These are phyloP conservation scores for Drosophila equinoxialis DNA, from an alignment of 1,140 invertebrate species.

Conservation along the genomic window DNA sequence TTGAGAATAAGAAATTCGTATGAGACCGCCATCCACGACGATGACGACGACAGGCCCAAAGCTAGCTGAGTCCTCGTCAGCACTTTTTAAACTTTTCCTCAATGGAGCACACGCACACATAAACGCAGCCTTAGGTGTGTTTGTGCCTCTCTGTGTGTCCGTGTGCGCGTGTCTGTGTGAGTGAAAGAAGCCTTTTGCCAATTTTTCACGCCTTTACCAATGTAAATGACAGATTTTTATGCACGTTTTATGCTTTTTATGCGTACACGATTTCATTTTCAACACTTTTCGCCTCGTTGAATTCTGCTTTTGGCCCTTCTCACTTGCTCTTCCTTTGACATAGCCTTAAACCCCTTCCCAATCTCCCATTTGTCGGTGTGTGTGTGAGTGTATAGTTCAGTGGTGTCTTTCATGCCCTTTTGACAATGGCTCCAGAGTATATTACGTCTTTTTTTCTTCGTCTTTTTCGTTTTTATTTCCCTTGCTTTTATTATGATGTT, in stretches of 20 bases:
- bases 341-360: background rate
- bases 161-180: background rate
- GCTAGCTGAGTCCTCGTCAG: slow-evolving; percentile 48
- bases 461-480: background rate
- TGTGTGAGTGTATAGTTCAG: slow-evolving; percentile 21
- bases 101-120: slow-evolving; percentile 32
- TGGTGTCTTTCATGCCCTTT: slow-evolving; percentile 7
- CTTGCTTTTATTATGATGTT: slow-evolving; percentile 6
- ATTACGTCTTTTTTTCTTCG: background rate
- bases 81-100: slow-evolving; percentile 54
- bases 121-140: background rate
- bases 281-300: slow-evolving; percentile 56
- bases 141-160: background rate
- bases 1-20: slow-evolving; percentile 7
- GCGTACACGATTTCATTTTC: slow-evolving; percentile 64
- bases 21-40: slow-evolving; percentile 1
- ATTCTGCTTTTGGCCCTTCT: slow-evolving; percentile 14
- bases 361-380: background rate
- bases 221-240: slow-evolving; percentile 68
- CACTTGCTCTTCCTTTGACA: background rate
- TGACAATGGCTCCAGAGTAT: slow-evolving; percentile 13
- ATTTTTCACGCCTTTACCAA: slow-evolving; percentile 62
- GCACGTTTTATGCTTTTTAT: slow-evolving; percentile 63
- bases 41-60: slow-evolving; percentile 38
- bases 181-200: slow-evolving; percentile 23